Evolutionary conservation across 2,888 invertebrate species (phyloP), one percentile per base, ranked within the genome.

Genomic region (Yponomeuta evonymella): DNA sequence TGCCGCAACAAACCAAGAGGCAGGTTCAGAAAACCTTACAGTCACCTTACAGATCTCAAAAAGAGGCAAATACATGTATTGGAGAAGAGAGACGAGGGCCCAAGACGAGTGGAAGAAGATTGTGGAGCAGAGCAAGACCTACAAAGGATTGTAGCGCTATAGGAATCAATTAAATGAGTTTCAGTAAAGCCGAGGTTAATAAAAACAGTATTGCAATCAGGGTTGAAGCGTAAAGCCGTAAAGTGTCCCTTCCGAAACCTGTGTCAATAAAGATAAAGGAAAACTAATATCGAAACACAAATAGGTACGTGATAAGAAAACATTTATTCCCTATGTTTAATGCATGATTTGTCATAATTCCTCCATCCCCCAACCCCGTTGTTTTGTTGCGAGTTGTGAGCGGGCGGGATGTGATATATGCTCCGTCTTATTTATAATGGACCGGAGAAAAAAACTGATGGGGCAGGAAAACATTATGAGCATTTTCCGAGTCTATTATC

Each of bases 291-390:
- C 88, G 87, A 88, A 91, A 89, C 90, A 90, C 87, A 87, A 90
- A 88, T 90, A 91, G 90, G 89, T 87, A 91, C 92, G 92, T 92
- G 92, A 91, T 92, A 91, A 91, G 92, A 91, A 91, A 92, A 92
- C 92, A 92, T 92, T 92, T 91, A 92, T 92, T 91, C 90, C 88
- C 91, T 84, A 91, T 92, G 92, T 92, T 92, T 92, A 92, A 92
- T 92, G 91, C 91, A 92, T 91, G 91, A 91, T 92, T 90, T 90
- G 91, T 91, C 90, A 90, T 91, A 92, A 91, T 92, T 92, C 87
- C 88, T 85, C 83, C 87, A 85, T 86, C 87, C 90, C 51, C 87
- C 84, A 79, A 81, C 80, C 83, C 84, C 36, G 87, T 90, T 90
- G 90, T 91, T 89, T 90, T 88, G 89, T 88, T 83, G 83, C 83